Conservation (phyloP, 2,888 invertebrate genomes). For the Himalopsyche tibetana region DNA sequence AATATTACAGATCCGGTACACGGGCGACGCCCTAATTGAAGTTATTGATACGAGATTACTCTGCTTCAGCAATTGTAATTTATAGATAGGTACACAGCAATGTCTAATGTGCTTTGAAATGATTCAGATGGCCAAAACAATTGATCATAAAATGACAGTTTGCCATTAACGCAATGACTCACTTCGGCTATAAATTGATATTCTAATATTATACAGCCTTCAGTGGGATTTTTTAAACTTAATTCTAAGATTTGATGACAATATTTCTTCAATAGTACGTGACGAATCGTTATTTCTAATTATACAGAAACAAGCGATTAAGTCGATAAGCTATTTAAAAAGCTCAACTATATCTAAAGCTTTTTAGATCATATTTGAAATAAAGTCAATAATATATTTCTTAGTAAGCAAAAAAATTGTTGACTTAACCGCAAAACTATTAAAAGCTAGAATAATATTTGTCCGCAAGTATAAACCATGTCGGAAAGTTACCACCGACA, state of each 20-base stretch:
- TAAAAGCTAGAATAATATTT: too few relatives aligned
- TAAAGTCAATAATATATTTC: too few relatives aligned
- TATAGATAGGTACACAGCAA: neutral
- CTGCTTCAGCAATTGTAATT: neutral
- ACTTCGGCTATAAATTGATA: neutral
- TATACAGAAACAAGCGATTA: neutral
- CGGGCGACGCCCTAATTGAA: slow-evolving; percentile 4
- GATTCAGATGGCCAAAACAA: slow-evolving; percentile 28
- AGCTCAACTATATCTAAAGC: neutral
- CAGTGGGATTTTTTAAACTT: neutral
- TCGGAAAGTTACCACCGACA: too few relatives aligned
- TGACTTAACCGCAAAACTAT: too few relatives aligned
- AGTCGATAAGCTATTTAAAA: neutral
- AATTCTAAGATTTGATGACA: slow-evolving; percentile 19
- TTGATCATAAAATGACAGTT: slow-evolving; percentile 20
- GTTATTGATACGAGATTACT: neutral
- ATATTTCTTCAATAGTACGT: neutral
- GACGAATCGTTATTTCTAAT: neutral
- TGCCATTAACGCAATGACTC: slow-evolving; percentile 9
- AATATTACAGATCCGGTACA: neutral
- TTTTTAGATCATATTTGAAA: neutral
- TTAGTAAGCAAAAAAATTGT: too few relatives aligned
- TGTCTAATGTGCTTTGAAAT: neutral
- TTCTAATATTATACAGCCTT: slow-evolving; percentile 15
- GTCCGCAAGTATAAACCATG: too few relatives aligned